These are phyloP conservation scores for Stramonita haemastoma DNA, from an alignment of 2,888 invertebrate species.

Conservation along the genomic window DNA sequence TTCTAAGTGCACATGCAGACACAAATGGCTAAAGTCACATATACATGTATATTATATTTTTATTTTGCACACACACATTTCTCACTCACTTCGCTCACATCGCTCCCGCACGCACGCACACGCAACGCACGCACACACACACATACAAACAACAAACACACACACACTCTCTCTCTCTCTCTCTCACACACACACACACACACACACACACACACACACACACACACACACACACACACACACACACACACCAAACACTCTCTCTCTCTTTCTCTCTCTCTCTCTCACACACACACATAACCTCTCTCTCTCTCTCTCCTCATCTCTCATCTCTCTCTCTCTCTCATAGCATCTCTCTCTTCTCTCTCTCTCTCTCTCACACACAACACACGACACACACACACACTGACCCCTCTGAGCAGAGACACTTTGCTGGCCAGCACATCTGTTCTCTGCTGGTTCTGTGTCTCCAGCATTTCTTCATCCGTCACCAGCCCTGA, in stretches of 20 bases:
- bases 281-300: background rate
- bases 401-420: conserved; percentile 69
- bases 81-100: background rate
- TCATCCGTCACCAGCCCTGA: background rate
- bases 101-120: conserved; percentile 1
- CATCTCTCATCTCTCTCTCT: too few species aligned
- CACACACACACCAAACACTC: conserved; percentile 8
- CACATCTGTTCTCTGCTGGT: conserved; percentile 69
- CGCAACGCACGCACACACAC: conserved; percentile 22
- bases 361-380: too few species aligned
- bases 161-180: background rate
- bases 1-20: background rate
- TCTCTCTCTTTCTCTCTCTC: background rate
- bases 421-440: conserved; percentile 72
- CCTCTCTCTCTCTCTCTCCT: too few species aligned
- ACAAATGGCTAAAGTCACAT: background rate
- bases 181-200: background rate
- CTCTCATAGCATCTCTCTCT: too few species aligned
- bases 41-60: background rate
- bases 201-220: background rate
- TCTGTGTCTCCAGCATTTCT: conserved; percentile 71
- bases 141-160: conserved; percentile 26
- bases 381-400: background rate
- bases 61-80: background rate
- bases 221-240: background rate